Evolutionary conservation across 2,113 vertebrate genomes (phyloP), one percentile per base, ranked within the genome.

Genomic region (Toxotes chatareus): DNA sequence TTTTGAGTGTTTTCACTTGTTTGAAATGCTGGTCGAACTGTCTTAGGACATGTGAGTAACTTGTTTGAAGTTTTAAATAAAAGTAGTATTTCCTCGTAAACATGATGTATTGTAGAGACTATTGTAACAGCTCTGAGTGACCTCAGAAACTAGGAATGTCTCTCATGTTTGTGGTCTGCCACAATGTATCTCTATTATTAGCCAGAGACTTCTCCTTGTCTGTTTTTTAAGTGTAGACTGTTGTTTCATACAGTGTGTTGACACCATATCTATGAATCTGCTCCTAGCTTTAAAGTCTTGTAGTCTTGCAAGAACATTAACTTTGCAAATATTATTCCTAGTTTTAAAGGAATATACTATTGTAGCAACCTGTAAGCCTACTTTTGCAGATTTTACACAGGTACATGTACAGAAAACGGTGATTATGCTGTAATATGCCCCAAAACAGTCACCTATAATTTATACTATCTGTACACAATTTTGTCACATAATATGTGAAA

Each of bases 331-430:
- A 75, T 86, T 72, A 78, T 93, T 92, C 90, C 89, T 90, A 91
- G 80, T 92, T 94, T 93, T 92, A 90, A 89, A 88, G 89, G 86
- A 89, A 93, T 88, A 84, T 86, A 70, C 46, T 80, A 79, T 90
- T 88, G 88, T 90, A 92, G 93, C 91, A 88, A 56, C 75, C 84
- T 85, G 71, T 88, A 82, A 86, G 62, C 82, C 78, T 84, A 74
- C 71, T 82, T 91, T 88, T 88, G 76, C 83, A 80, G 88, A 88
- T 90, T 90, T 88, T 86, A 89, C 87, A 91, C 89, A 92, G 93
- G 93, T 93, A 92, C 92, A 85, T 90, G 88, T 92, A 91, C 85
- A 93, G 87, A 86, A 70, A 89, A 84, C 44, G 57, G 64, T 63
- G 69, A 88, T 73, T 73, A 73, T 85, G 61, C 75, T 89, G 72